A percentile compares a stretch with the other conserved stretches of the same genome.
Evolutionary conservation across 2,888 invertebrate species (phyloP).

Genomic region (Bombyx huttoni): DNA sequence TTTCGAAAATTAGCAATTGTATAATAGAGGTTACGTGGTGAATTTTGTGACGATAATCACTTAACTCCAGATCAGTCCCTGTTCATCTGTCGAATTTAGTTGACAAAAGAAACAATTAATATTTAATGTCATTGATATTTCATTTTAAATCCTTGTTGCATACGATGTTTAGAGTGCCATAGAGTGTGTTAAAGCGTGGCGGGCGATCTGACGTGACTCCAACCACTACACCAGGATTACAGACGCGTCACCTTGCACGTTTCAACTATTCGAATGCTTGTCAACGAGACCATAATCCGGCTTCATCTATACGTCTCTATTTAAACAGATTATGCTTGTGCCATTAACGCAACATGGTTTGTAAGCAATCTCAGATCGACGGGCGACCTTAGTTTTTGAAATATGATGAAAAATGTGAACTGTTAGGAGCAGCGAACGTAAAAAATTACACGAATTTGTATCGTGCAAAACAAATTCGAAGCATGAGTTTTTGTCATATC

Average conservation of each 20-base stretch:
- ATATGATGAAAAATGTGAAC: neutral
- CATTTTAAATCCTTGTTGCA: constrained; percentile 51
- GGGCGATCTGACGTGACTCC: constrained; percentile 43
- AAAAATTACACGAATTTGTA: neutral
- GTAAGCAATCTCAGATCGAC: constrained; percentile 1
- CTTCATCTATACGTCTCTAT: constrained; percentile 41
- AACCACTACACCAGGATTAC: constrained; percentile 43
- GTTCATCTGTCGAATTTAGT: neutral
- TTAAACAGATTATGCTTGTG: constrained; percentile 43
- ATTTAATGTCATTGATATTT: constrained; percentile 30
- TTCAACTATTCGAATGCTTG: constrained; percentile 46
- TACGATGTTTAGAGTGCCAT: constrained; percentile 32
- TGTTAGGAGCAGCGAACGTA: neutral
- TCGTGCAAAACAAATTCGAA: neutral
- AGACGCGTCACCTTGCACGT: constrained; percentile 44
- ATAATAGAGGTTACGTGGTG: too few species aligned
- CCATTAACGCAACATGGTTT: constrained; percentile 21
- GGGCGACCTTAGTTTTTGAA: neutral
- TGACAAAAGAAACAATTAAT: neutral
- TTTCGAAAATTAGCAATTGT: too few species aligned
- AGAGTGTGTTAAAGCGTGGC: constrained; percentile 27
- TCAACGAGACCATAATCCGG: constrained; percentile 49
- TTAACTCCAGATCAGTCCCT: too few species aligned
- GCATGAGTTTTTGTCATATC: neutral
- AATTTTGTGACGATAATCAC: too few species aligned